Evolutionary conservation across 2,888 invertebrate genomes (phyloP), one percentile per base, ranked within the genome.

Genomic region (Brachyptera risi): DNA sequence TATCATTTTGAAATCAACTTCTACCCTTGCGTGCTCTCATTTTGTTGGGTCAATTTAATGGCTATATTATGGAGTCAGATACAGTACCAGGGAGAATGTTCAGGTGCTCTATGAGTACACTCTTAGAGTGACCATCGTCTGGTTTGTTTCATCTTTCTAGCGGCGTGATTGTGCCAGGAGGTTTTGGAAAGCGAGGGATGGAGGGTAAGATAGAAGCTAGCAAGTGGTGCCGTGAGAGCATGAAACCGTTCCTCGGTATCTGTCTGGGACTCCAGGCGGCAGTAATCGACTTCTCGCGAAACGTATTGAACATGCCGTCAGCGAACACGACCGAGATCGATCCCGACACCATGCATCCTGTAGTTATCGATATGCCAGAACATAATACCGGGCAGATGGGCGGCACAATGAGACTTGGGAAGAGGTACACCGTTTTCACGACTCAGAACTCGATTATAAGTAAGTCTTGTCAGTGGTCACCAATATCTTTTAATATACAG

Each of bases 291-390:
- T 97, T 90, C 73, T 87, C 96, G 40, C 83, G 96, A 58, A 94
- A 95, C 73, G 90, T 90, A 0, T 76, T 96, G 0, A 81, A 82
- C 0, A 74, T 90, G 60, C 78, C 83, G 57, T 87, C 84, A 65
- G 96, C 97, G 0, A 88, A 95, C 70, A 89, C 90, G 1, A 90
- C 91, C 0, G 99, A 98, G 78, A 86, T 92, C 37, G 82, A 88
- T 68, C 83, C 87, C 0, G 76, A 86, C 1, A 86, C 90, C 11
- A 77, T 78, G 35, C 78, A 90, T 74, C 90, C 92, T 27, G 79
- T 97, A 38, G 92, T 99, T 3, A 91, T 99, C 64, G 97, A 99
- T 69, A 99, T 99, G 99, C 97, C 98, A 0, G 99, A 99, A 76
- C 96, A 98, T 75, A 93, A 94, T 73, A 85, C 88, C 0, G 96